phyloP scores from a whole-genome alignment of 2,888 invertebrate genomes.

The Apamea crenata region DNA sequence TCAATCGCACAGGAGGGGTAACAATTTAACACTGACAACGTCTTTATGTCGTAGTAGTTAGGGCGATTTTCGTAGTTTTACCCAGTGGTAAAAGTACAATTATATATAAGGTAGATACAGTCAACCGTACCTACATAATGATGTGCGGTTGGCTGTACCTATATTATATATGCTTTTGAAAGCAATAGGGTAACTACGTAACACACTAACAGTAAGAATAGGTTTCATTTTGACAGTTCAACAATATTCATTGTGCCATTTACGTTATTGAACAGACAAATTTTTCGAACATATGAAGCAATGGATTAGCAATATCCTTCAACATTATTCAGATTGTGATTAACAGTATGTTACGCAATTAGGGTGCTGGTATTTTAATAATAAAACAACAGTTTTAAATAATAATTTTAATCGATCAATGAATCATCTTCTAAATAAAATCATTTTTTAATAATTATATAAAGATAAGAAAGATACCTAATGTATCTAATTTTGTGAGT shows the following conservation, averaged over 20 bases:
- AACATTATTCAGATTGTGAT: no score
- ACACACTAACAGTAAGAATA: no score
- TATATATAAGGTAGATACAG: no score
- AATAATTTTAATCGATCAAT: slow-evolving; percentile 84
- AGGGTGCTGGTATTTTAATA: slow-evolving; percentile 3
- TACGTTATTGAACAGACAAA: no score
- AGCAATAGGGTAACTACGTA: neutral
- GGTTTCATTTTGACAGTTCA: no score
- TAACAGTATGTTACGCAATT: no score
- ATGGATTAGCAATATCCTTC: no score
- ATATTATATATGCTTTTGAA: neutral
- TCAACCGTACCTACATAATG: neutral
- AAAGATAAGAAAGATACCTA: slow-evolving; percentile 73
- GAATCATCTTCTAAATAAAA: slow-evolving; percentile 80
- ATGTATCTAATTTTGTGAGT: slow-evolving; percentile 74
- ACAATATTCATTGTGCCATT: no score
- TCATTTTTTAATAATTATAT: slow-evolving; percentile 68
- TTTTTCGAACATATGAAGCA: no score
- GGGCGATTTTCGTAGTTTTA: neutral
- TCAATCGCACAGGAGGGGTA: neutral
- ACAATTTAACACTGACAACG: neutral
- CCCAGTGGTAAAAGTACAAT: neutral
- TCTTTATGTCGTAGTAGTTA: neutral
- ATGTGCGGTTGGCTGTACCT: neutral
- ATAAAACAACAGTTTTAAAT: slow-evolving; percentile 72